Conservation (phyloP, 2,888 invertebrate genomes). For the Nomada flava region DNA sequence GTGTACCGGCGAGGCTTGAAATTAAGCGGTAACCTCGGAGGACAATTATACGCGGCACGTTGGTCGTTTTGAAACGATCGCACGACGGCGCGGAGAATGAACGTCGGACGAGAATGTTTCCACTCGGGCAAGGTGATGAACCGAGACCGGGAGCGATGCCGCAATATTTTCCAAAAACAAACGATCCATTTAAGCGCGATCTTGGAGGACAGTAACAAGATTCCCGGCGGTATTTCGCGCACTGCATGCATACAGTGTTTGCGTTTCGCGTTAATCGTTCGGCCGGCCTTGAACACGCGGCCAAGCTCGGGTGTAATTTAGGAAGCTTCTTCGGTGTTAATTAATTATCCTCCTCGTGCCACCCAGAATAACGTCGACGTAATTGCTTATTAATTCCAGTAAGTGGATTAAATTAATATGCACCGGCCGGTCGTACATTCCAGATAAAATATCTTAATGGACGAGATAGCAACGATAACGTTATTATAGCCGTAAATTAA, state of each 20-base stretch:
- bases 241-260: constrained; percentile 16
- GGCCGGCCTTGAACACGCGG: constrained; percentile 49
- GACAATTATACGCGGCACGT: constrained; percentile 9
- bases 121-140: background rate
- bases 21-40: constrained; percentile 11
- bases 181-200: constrained; percentile 47
- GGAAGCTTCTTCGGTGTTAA: constrained; percentile 63
- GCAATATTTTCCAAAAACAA: constrained; percentile 54
- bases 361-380: constrained; percentile 65
- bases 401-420: constrained; percentile 73
- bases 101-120: background rate
- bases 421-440: constrained; percentile 43
- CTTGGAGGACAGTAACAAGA: constrained; percentile 6
- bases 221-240: background rate
- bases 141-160: constrained; percentile 29
- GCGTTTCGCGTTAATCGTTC: constrained; percentile 35
- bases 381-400: constrained; percentile 70
- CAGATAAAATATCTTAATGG: constrained; percentile 48
- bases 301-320: constrained; percentile 61
- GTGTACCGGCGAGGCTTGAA: too few relatives aligned
- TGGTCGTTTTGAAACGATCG: constrained; percentile 8
- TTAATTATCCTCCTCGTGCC: constrained; percentile 66
- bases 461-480: constrained; percentile 49
- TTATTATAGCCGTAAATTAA: constrained; percentile 55
- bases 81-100: too few relatives aligned